Evolutionary conservation across 2,797 vertebrate genomes (phyloP).

Genomic region (Podarcis lilfordi): DNA sequence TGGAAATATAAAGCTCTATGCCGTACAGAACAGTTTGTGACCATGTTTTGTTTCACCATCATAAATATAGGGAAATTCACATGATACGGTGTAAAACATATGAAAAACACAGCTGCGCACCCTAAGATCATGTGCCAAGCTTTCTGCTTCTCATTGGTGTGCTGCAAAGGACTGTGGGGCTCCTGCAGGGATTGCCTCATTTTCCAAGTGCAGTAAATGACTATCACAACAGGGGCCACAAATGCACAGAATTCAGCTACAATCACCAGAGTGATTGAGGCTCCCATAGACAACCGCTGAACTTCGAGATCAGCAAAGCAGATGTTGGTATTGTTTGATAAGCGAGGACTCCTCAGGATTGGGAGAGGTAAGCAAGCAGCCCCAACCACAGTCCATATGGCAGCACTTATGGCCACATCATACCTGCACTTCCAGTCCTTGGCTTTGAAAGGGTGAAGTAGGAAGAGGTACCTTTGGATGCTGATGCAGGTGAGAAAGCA

Average conservation of each 20-base stretch:
- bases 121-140: slow-evolving; percentile 86
- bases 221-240: slow-evolving; percentile 79
- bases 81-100: slow-evolving; percentile 92
- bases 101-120: slow-evolving; percentile 84
- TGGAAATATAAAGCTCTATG: slow-evolving; percentile 78
- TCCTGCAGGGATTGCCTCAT: slow-evolving; percentile 79
- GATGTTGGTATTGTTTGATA: not conserved
- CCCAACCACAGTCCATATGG: slow-evolving; percentile 83
- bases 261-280: slow-evolving; percentile 74
- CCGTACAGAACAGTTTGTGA: slow-evolving; percentile 77
- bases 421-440: slow-evolving; percentile 87
- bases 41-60: slow-evolving; percentile 80
- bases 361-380: slow-evolving; percentile 83
- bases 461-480: slow-evolving; percentile 86
- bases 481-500: slow-evolving; percentile 90
- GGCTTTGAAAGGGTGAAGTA: slow-evolving; percentile 83
- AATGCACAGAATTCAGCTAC: slow-evolving; percentile 86
- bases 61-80: slow-evolving; percentile 90
- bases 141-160: slow-evolving; percentile 75
- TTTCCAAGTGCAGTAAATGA: slow-evolving; percentile 83
- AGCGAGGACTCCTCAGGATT: slow-evolving; percentile 72
- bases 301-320: slow-evolving; percentile 89
- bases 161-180: slow-evolving; percentile 54
- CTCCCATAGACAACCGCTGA: slow-evolving; percentile 51
- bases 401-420: slow-evolving; percentile 79